Conservation (phyloP, 1,140 invertebrate genomes). For the Leptopilina boulardi region DNA sequence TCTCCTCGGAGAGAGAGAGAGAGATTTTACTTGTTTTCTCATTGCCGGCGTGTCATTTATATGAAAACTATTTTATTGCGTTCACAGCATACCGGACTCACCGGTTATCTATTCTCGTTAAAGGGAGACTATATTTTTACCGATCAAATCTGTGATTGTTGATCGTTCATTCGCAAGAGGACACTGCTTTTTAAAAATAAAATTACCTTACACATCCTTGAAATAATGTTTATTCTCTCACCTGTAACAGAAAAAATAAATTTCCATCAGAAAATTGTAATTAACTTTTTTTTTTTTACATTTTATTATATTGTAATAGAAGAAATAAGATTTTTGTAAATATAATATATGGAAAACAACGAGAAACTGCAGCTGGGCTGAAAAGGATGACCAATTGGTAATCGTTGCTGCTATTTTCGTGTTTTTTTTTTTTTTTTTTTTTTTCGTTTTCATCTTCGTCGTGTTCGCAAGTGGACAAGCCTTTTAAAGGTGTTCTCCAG, state of each 20-base stretch:
- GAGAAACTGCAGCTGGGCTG: constrained; percentile 7
- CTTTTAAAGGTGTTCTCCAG: constrained; percentile 30
- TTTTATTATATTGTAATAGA: too few relatives aligned
- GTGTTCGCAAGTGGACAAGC: constrained; percentile 25
- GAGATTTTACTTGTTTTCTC: constrained; percentile 14
- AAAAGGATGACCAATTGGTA: constrained; percentile 32
- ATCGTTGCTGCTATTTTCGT: constrained; percentile 19
- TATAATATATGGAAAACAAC: background rate
- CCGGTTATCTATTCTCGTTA: constrained; percentile 32
- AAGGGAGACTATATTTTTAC: background rate
- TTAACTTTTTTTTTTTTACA: too few relatives aligned
- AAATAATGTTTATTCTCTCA: background rate
- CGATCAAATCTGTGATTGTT: constrained; percentile 18
- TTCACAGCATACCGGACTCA: constrained; percentile 9
- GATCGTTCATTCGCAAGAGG: background rate
- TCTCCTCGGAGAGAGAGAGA: background rate
- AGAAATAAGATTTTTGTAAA: background rate
- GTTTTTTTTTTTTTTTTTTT: constrained; percentile 9
- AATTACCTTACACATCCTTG: background rate
- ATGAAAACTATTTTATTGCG: constrained; percentile 32
- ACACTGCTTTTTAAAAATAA: background rate
- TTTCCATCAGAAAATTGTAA: too few relatives aligned
- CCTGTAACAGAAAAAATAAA: constrained; percentile 13
- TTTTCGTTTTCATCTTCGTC: background rate
- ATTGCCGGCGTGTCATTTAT: constrained; percentile 23